Percentiles rank a stretch among this genome's conserved stretches.
These are phyloP conservation scores for Junonia oenone DNA, from an alignment of 2,888 invertebrate species.

Conservation along the genomic window DNA sequence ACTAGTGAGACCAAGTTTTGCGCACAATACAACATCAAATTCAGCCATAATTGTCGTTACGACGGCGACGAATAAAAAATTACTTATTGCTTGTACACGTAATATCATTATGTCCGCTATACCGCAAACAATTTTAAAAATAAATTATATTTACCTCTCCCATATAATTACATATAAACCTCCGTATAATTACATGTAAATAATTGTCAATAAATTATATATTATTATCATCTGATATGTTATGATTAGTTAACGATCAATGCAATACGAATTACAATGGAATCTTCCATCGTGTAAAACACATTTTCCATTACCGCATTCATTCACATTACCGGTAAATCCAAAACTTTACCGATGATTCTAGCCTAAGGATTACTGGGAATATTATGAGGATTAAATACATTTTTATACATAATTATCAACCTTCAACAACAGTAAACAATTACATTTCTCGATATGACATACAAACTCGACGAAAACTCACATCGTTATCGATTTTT, in stretches of 20 bases:
- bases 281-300: constrained; percentile 1
- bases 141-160: constrained; percentile 43
- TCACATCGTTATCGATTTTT: constrained; percentile 1
- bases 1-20: constrained; percentile 63
- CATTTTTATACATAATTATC: constrained; percentile 52
- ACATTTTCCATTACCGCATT: constrained; percentile 5
- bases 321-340: constrained; percentile 3
- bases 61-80: constrained; percentile 68
- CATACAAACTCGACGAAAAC: not conserved
- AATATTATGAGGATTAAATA: constrained; percentile 62
- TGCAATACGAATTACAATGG: constrained; percentile 5
- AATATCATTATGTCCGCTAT: constrained; percentile 62
- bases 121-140: constrained; percentile 69
- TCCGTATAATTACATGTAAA: constrained; percentile 46
- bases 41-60: constrained; percentile 55
- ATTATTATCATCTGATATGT: constrained; percentile 65
- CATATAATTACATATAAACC: constrained; percentile 35
- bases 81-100: constrained; percentile 79
- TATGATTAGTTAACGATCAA: constrained; percentile 33
- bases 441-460: constrained; percentile 36
- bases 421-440: constrained; percentile 69
- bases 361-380: constrained; percentile 54
- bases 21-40: constrained; percentile 72
- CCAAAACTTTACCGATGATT: constrained; percentile 9
- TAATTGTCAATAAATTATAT: constrained; percentile 42